Evolutionary conservation across 2,797 vertebrate genomes (phyloP), one percentile per base, ranked within the genome.

Genomic region (Bryconaethiops microstoma): DNA sequence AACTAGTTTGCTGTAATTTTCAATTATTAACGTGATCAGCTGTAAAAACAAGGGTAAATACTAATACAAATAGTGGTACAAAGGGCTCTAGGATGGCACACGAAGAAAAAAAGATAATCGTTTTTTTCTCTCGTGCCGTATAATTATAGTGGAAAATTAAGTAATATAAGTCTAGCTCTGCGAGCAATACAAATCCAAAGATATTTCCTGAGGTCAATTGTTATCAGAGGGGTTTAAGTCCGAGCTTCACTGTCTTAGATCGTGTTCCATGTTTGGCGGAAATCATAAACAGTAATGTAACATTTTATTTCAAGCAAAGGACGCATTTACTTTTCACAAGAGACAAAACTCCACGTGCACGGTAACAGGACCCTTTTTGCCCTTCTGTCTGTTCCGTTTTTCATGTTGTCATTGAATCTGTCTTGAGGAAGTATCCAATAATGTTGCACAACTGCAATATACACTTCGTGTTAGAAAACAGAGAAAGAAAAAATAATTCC

Each of bases 261-360:
- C 90, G 90, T 89, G 88, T 93, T 94, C 92, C 89, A 91, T 89
- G 83, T 79, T n/a, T 90, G 92, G 90, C 90, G 91, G 90, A 90
- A 83, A 90, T 92, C 89, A 91, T 92, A 88, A 92, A 92, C 89
- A 93, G 92, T 91, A 92, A 92, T 86, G 88, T 90, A 86, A 90
- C 73, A 87, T 94, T 94, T 93, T 92, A 94, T 93, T 93, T 91
- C 92, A 91, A 91, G 88, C 88, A 93, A 89, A 89, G 90, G 92
- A 94, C 93, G 89, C 85, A 87, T 93, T 94, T 93, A 92, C 93
- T 93, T 94, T 93, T 89, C 92, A 94, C 89, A 55, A 90, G 90
- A 93, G 92, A 93, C 92, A 91, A 91, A 92, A 75, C 84, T 86
- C 83, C 85, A 79, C 86, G 77, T 76, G 78, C 77, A 72, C 82